A percentile compares a stretch with the other conserved stretches of the same genome.
Evolutionary conservation across 2,797 vertebrate species (phyloP).

Genomic region (Psittacula echo): DNA sequence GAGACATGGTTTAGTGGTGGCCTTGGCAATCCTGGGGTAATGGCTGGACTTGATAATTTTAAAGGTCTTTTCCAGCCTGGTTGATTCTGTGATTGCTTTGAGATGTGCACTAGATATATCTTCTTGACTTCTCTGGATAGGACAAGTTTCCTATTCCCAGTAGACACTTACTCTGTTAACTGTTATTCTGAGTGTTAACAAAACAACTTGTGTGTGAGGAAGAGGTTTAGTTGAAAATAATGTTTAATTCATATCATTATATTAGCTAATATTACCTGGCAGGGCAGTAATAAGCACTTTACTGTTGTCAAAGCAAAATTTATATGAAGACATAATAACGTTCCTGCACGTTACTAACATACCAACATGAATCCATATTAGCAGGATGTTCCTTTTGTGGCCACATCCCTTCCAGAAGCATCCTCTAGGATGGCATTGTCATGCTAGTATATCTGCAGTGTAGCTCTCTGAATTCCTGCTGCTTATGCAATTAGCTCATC

Average conservation of each 20-base stretch:
- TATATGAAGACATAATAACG: background rate
- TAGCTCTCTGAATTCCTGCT: background rate
- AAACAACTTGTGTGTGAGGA: background rate
- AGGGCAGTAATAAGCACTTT: background rate
- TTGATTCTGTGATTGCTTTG: background rate
- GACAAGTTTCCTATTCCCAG: background rate
- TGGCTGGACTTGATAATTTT: background rate
- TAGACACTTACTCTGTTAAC: background rate
- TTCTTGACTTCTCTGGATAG: background rate
- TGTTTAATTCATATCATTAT: background rate
- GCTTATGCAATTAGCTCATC: background rate
- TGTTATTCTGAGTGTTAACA: background rate
- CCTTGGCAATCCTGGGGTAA: background rate
- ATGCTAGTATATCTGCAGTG: background rate
- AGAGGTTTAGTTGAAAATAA: background rate
- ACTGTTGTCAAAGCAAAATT: background rate
- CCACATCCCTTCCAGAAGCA: background rate
- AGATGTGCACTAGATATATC: background rate
- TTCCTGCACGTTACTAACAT: accelerated
- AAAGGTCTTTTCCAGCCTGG: background rate
- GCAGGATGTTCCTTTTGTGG: background rate
- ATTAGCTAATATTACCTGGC: background rate
- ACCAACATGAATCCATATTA: background rate
- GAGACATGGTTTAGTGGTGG: background rate
- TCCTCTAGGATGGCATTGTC: background rate